Evolutionary conservation across 2,888 invertebrate genomes (phyloP).

Genomic region (Trichopoda pennipes): DNA sequence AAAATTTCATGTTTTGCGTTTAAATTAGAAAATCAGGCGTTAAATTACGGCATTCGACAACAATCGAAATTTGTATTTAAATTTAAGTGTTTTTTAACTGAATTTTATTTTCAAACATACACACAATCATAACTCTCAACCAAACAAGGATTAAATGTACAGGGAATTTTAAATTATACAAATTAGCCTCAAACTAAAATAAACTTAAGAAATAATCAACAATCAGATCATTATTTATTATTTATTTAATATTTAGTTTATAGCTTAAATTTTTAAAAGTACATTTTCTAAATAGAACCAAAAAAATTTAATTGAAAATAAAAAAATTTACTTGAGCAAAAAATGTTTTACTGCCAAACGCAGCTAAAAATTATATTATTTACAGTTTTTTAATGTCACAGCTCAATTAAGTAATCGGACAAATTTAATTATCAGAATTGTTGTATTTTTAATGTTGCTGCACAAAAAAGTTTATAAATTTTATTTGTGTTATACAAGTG

Average conservation of each 20-base stretch:
- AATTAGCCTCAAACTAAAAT: conserved; percentile 80
- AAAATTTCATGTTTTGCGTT: neutral
- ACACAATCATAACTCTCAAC: conserved; percentile 5
- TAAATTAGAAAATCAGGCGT: too few species aligned
- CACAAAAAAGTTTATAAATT: too few species aligned
- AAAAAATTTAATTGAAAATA: conserved; percentile 22
- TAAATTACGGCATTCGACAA: too few species aligned
- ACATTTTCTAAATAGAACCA: conserved; percentile 51
- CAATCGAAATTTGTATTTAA: too few species aligned
- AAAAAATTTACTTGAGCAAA: conserved; percentile 57
- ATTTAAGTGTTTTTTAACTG: too few species aligned
- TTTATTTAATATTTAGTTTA: conserved; percentile 37
- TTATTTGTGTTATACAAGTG: too few species aligned
- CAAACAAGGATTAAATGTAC: conserved; percentile 43
- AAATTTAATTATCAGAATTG: too few species aligned
- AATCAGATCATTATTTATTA: conserved; percentile 70
- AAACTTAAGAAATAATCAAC: conserved; percentile 81
- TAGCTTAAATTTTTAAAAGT: conserved; percentile 44
- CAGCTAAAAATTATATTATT: conserved; percentile 60
- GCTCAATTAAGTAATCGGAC: conserved; percentile 1
- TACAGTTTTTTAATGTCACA: conserved; percentile 37
- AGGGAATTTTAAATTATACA: conserved; percentile 43
- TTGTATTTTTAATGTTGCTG: too few species aligned
- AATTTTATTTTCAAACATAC: conserved; percentile 11
- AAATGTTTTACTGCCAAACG: conserved; percentile 64